Evolutionary conservation across 2,113 vertebrate species (phyloP).

Genomic region (Rafetus swinhoei): DNA sequence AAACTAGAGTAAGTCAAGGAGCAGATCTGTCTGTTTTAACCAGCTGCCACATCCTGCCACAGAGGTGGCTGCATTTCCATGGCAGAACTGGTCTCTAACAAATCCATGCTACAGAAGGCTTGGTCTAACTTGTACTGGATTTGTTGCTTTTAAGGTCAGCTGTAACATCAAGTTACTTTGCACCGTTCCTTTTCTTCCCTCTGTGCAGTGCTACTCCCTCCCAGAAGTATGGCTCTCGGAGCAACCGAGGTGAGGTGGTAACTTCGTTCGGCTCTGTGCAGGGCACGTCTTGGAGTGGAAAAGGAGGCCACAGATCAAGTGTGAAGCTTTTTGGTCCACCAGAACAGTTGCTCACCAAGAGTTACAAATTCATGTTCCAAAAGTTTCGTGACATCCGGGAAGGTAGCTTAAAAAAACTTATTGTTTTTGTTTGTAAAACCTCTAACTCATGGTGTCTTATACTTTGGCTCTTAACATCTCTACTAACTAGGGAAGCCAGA

Average conservation of each 20-base stretch:
- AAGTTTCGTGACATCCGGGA: slow-evolving; percentile 85
- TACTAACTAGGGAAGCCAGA: background rate
- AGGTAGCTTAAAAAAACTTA: slow-evolving; percentile 72
- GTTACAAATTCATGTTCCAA: slow-evolving; percentile 95
- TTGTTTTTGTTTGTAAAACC: background rate
- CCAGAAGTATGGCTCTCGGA: slow-evolving; percentile 87
- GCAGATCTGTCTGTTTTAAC: background rate
- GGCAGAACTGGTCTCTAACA: background rate
- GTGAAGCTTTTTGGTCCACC: slow-evolving; percentile 69
- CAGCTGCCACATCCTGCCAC: background rate
- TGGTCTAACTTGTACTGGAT: background rate
- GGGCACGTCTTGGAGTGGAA: slow-evolving; percentile 81
- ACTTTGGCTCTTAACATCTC: background rate
- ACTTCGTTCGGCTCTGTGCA: slow-evolving; percentile 79
- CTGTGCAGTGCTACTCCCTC: slow-evolving; percentile 84
- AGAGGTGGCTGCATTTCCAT: background rate
- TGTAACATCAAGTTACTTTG: background rate
- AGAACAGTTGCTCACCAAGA: slow-evolving; percentile 71
- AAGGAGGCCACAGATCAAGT: slow-evolving; percentile 38
- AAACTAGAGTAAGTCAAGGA: background rate
- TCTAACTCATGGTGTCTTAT: background rate
- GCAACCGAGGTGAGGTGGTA: slow-evolving; percentile 88
- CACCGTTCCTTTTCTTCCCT: accelerated
- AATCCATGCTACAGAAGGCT: background rate
- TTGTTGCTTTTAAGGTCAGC: background rate